Evolutionary conservation across 2,113 vertebrate genomes (phyloP).

Genomic region (Pseudorasbora parva): DNA sequence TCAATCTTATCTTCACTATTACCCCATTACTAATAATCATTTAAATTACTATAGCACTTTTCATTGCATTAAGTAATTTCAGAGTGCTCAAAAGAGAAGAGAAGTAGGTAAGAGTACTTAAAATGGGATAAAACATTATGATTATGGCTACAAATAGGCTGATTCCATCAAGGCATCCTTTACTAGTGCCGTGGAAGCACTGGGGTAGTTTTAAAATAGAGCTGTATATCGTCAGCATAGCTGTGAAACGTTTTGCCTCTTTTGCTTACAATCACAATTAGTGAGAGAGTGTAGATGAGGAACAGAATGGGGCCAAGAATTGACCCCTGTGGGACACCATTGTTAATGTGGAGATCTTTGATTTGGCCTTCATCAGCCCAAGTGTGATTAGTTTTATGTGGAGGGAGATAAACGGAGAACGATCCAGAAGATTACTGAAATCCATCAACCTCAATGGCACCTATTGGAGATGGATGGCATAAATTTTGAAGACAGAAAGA

Average conservation of each 20-base stretch:
- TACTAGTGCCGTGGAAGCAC: not conserved
- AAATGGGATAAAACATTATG: not conserved
- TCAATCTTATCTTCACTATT: not conserved
- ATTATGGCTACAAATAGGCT: conserved; percentile 20
- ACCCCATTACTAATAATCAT: not conserved
- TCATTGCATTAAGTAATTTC: not conserved
- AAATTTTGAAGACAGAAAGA: conserved; percentile 11
- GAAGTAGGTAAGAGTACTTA: not conserved
- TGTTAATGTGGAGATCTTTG: not conserved
- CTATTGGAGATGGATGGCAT: not conserved
- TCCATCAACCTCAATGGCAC: not conserved
- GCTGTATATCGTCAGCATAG: conserved; percentile 1
- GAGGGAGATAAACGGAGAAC: not conserved
- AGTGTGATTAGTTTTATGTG: not conserved
- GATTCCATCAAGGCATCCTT: not conserved
- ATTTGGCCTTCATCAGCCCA: not conserved
- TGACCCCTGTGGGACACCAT: conserved; percentile 12
- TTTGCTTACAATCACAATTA: conserved; percentile 23
- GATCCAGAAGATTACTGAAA: not conserved
- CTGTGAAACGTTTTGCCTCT: conserved; percentile 1
- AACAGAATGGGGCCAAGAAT: not conserved
- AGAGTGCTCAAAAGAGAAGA: not conserved
- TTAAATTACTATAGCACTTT: not conserved
- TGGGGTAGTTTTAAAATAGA: conserved; percentile 1
- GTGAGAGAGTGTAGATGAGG: not conserved